Conservation (phyloP, 2,113 vertebrate species). For the Platichthys stellatus region DNA sequence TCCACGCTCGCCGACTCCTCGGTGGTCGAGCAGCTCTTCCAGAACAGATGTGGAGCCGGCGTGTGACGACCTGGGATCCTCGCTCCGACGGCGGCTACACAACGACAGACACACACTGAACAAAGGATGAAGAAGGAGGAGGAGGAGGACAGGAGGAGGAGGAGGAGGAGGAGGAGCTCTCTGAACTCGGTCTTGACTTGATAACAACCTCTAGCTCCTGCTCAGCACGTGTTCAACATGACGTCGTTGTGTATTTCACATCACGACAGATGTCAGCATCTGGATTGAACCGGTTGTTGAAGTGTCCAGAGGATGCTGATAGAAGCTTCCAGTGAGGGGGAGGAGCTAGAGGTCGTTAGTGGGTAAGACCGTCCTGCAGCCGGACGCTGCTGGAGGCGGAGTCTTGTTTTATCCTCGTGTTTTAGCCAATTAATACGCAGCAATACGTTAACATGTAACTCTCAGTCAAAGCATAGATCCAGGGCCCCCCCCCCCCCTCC, state of each 20-base stretch:
- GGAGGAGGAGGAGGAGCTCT: neutral
- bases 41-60: slow-evolving; percentile 84
- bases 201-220: neutral
- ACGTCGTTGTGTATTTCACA: too few relatives aligned
- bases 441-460: neutral
- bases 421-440: neutral
- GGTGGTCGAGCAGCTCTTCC: slow-evolving; percentile 90
- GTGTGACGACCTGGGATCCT: slow-evolving; percentile 71
- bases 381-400: neutral
- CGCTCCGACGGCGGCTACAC: neutral
- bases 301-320: too few relatives aligned
- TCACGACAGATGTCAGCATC: too few relatives aligned
- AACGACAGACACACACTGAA: neutral
- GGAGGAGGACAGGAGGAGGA: neutral
- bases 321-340: neutral
- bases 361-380: neutral
- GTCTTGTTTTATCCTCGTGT: slow-evolving; percentile 4
- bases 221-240: neutral
- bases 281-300: too few relatives aligned
- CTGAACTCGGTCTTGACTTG: neutral
- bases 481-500: neutral
- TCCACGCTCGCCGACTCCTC: slow-evolving; percentile 92
- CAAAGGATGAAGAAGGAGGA: neutral
- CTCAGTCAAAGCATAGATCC: neutral
- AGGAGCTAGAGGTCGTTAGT: slow-evolving; percentile 23